Base-by-base conservation (phyloP, 2,113 vertebrate species). In the Mohoua ochrocephala region DNA sequence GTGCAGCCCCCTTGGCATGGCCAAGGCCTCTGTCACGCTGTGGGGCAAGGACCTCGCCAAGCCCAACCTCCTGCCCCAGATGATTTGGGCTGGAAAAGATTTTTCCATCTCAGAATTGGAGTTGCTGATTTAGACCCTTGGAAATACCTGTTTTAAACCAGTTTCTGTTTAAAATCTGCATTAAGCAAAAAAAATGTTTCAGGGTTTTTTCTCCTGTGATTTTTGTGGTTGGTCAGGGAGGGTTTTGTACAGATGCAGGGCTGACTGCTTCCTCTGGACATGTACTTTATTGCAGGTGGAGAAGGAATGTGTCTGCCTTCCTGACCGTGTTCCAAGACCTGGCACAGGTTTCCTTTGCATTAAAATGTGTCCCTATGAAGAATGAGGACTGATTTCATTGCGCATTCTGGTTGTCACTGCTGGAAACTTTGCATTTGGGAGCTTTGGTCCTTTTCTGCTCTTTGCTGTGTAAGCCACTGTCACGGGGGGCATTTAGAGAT, bases 31-130 rank as follows among this genome's bases (percentile, higher is more conserved):
- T 7, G 7, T 24, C 10, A 10, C 1, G 5, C 39, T 60, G 12
- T 35, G 35, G 68, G 41, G 11, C 49, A 45, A 70, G 13, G 21
- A 73, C 31, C 21, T 60, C 0, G 0, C 21, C 3, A 6, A 60
- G 15, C 22, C 24, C 15, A 53, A 13, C 4, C 6, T 69, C 15
- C 31, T 47, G 24, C 31, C 31, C 11, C 20, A 27, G 42, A 17
- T 5, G 4, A 35, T 28, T 47, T 57, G 47, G 20, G 10, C 15
- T 75, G 37, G 60, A 79, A 82, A 61, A 54, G 16, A 27, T 63
- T 64, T 64, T 73, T 52, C 27, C 37, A 20, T 24, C 28, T 91
- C 37, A 11, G 42, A 92, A 71, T 13, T 10, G 10, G 52, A 67
- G 39, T 13, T 75, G 26, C 13, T 33, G 19, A 56, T 65, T 59